A percentile compares a stretch with the other conserved stretches of the same genome.
Conservation (phyloP, 1,140 invertebrate genomes). For the Pogonomyrmex barbatus region DNA sequence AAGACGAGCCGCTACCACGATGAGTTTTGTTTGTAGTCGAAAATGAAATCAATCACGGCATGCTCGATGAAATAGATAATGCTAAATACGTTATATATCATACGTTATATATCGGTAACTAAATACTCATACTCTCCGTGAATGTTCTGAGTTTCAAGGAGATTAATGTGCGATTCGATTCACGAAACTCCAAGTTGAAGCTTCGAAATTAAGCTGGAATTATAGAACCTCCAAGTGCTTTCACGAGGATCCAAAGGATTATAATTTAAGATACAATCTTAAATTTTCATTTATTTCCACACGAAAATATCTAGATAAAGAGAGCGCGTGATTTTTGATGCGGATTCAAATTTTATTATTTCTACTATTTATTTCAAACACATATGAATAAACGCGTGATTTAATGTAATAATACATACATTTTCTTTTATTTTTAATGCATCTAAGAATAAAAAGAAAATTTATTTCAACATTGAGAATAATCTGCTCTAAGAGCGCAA, state of each 20-base stretch:
- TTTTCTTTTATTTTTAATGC: not conserved
- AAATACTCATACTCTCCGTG: slow-evolving; percentile 6
- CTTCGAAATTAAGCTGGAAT: not conserved
- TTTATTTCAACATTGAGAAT: slow-evolving; percentile 13
- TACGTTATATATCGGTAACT: not conserved
- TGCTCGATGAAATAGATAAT: slow-evolving; percentile 10
- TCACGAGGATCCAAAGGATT: not conserved
- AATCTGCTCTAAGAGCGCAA: not conserved
- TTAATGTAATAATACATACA: too few relatives aligned
- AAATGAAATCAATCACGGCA: slow-evolving; percentile 25
- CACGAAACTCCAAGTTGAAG: not conserved
- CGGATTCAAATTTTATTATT: too few relatives aligned
- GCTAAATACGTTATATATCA: not conserved
- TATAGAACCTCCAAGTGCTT: slow-evolving; percentile 3
- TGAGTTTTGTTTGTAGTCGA: not conserved
- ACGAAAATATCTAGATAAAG: slow-evolving; percentile 1
- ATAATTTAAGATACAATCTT: not conserved
- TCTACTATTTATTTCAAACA: not conserved
- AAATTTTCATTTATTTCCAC: not conserved
- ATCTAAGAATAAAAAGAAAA: not conserved
- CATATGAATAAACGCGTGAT: not conserved
- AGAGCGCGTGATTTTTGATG: not conserved
- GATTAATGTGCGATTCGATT: slow-evolving; percentile 38
- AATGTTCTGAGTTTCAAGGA: slow-evolving; percentile 29
- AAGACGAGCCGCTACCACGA: not conserved